Evolutionary conservation across 2,797 vertebrate genomes (phyloP).

Genomic region (Rhinatrema bivittatum): DNA sequence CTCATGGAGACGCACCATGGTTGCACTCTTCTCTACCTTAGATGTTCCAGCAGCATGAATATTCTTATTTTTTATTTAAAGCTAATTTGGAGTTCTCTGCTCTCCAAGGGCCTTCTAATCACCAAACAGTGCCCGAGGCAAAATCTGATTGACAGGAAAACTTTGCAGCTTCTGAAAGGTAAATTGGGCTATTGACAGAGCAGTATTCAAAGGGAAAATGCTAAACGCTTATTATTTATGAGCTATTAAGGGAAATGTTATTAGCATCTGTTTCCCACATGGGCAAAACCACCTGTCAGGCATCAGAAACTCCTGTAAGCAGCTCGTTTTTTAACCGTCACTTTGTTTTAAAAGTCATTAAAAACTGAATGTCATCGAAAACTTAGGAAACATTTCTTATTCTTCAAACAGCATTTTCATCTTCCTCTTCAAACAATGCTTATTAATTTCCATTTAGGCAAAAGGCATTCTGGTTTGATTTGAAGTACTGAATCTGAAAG

Average conservation of each 20-base stretch:
- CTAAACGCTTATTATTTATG: conserved; percentile 63
- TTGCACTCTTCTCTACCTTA: conserved; percentile 80
- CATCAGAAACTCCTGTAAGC: conserved; percentile 40
- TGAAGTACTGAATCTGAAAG: rapidly evolving
- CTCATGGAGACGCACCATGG: conserved; percentile 73
- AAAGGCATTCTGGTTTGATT: rapidly evolving
- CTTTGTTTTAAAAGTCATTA: conserved; percentile 70
- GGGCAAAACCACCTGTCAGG: conserved; percentile 66
- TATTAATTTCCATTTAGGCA: not conserved
- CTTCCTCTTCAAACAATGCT: conserved; percentile 20
- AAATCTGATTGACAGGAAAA: conserved; percentile 90
- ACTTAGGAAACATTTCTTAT: conserved; percentile 51
- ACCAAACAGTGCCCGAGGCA: conserved; percentile 87
- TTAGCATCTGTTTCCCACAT: conserved; percentile 65
- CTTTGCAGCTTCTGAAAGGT: conserved; percentile 70
- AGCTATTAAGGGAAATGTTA: conserved; percentile 57
- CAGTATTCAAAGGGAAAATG: conserved; percentile 56
- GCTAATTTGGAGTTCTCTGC: conserved; percentile 93
- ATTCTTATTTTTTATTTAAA: conserved; percentile 97
- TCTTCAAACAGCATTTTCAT: conserved; percentile 54
- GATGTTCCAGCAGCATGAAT: conserved; percentile 96
- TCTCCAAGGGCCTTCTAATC: conserved; percentile 97
- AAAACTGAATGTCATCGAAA: conserved; percentile 63
- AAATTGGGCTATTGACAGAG: conserved; percentile 61
- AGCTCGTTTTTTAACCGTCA: conserved; percentile 30